Base-by-base conservation (phyloP, 2,888 invertebrate species). In the Platynereis dumerilii region DNA sequence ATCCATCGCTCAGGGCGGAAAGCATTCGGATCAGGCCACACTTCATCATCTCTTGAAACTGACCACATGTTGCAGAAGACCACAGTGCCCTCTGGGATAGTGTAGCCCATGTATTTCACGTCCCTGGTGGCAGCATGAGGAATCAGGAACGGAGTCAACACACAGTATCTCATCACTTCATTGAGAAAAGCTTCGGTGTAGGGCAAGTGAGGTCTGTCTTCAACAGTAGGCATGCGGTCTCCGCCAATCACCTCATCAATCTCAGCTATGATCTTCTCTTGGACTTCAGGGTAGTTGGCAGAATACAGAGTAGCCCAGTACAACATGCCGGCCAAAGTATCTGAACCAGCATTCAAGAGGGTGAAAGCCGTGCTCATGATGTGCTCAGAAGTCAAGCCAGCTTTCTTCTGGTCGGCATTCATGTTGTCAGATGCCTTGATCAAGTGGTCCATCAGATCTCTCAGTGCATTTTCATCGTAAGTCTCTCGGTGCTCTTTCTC, bases 61-160 rank as follows among this genome's bases (percentile, higher is more conserved):
- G 48, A 48, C 48, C 48, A 48, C 48, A 48, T 48, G 48, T 48
- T 48, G 48, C n/a, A 48, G 48, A 48, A 48, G 48, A 48, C 48
- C n/a, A 48, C 48, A 10, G 48, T 48, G n/a, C 22, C 48, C 48
- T 48, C 22, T 48, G 48, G 48, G 3, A 48, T 48, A 5, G 7
- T 7, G 48, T 20, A 48, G 17, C 48, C 48, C 22, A n/a, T 48
- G 48, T 20, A 48, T 5, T 48, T 22, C 3, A 48, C n/a, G 22
- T 48, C 48, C 17, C 22, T 48, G 48, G 48, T 48, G n/a, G 48
- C 22, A n/a, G 48, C 48, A 48, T 48, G 48, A 7, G 48, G 48
- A n/a, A 48, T 48, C 48, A 48, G 7, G 22, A 48, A 48, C 5
- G 48, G 48, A 12, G 48, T 48, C 20, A 48, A 22, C 7, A 48